phyloP scores from a whole-genome alignment of 1,140 invertebrate species.

The Leptinotarsa defecta region DNA sequence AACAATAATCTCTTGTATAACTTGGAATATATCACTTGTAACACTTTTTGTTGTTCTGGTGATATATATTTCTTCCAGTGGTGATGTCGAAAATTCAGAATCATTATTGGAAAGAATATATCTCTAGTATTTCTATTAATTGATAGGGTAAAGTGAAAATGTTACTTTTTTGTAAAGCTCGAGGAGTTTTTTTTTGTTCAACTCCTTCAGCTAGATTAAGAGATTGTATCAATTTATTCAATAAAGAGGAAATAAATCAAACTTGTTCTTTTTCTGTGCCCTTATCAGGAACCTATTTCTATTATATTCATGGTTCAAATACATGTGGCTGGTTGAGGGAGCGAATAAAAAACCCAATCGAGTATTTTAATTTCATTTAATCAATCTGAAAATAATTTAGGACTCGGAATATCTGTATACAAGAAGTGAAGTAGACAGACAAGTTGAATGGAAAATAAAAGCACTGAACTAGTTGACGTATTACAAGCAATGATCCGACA shows the following conservation, averaged over 20 bases:
- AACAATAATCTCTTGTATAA: conserved; percentile 26
- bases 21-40: conserved; percentile 13
- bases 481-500: neutral
- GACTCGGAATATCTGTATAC: neutral
- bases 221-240: conserved; percentile 22
- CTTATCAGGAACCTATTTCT: too few relatives aligned
- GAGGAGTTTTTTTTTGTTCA: conserved; percentile 18
- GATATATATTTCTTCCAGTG: conserved; percentile 13
- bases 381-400: conserved; percentile 1
- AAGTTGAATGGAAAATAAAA: neutral
- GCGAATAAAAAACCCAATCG: neutral
- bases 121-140: conserved; percentile 14
- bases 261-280: neutral
- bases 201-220: conserved; percentile 12
- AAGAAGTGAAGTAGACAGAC: neutral
- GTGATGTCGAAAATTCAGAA: neutral
- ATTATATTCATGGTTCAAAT: neutral
- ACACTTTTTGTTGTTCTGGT: conserved; percentile 12
- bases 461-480: neutral
- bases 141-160: neutral
- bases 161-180: conserved; percentile 20
- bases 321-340: neutral
- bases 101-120: neutral
- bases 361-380: neutral
- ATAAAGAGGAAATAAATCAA: conserved; percentile 19